A percentile compares a stretch with the other conserved stretches of the same genome.
Evolutionary conservation across 2,797 vertebrate species (phyloP).

Genomic region (Scyliorhinus canicula): DNA sequence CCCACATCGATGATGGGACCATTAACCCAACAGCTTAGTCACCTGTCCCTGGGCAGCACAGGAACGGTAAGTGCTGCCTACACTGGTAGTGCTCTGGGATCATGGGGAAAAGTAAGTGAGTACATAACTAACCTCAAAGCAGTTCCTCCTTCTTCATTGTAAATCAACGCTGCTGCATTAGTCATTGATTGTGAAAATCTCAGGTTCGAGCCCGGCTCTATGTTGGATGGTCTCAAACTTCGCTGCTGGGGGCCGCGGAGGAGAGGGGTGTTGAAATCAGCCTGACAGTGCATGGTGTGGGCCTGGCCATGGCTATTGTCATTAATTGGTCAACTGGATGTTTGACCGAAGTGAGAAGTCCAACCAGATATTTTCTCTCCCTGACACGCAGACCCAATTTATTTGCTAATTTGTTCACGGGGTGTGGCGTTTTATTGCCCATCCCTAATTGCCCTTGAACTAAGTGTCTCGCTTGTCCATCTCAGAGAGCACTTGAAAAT

Average conservation of each 20-base stretch:
- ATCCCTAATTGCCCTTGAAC: no score
- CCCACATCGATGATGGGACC: slow-evolving; percentile 80
- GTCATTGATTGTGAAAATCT: neutral
- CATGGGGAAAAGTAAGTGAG: slow-evolving; percentile 10
- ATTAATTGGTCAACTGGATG: neutral
- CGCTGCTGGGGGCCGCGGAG: no score
- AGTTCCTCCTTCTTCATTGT: neutral
- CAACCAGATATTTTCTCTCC: neutral
- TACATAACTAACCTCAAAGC: neutral
- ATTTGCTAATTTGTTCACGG: no score
- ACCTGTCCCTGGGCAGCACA: slow-evolving; percentile 77
- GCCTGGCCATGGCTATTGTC: neutral
- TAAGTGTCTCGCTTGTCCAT: no score
- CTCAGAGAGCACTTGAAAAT: no score
- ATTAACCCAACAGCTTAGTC: slow-evolving; percentile 81
- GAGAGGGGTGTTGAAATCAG: neutral
- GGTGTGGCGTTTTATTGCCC: no score
- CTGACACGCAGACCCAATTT: neutral
- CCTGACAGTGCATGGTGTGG: neutral
- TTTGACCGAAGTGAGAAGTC: neutral
- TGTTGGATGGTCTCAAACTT: neutral
- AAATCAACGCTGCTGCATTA: neutral
- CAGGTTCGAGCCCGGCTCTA: neutral
- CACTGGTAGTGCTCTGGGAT: neutral
- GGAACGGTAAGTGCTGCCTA: slow-evolving; percentile 66